A percentile compares a stretch with the other conserved stretches of the same genome.
Evolutionary conservation across 92 coral and sea anemone species (phyloP).

Genomic region (Heliopora coerulea): DNA sequence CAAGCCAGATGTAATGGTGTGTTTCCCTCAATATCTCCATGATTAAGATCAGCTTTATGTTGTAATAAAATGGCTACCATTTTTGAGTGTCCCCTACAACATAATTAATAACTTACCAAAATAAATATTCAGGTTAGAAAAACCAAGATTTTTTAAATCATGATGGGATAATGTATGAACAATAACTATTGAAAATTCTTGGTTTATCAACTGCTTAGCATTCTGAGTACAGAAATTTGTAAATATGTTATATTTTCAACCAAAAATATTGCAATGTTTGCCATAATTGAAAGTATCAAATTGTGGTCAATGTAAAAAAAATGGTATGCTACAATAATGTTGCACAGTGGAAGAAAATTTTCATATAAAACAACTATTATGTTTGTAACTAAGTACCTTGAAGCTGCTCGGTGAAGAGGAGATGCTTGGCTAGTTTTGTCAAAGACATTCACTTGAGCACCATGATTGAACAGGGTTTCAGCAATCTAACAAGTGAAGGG

Average conservation of each 20-base stretch:
- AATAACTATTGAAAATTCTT: no score
- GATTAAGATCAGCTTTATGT: conserved; percentile 61
- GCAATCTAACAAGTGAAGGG: conserved; percentile 61
- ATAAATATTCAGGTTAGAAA: no score
- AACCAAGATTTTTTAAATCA: no score
- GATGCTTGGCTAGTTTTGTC: conserved; percentile 83
- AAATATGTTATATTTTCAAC: no score
- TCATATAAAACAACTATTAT: not conserved
- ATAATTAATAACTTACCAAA: not conserved
- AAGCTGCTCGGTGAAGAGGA: conserved; percentile 94
- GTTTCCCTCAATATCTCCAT: conserved; percentile 87
- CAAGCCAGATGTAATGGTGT: conserved; percentile 96
- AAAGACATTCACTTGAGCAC: conserved; percentile 69
- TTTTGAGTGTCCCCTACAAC: conserved; percentile 75
- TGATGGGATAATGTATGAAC: no score
- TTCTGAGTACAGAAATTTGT: no score
- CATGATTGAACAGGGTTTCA: conserved; percentile 70
- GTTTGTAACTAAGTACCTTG: conserved; percentile 52
- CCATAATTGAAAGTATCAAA: no score
- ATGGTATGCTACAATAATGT: no score
- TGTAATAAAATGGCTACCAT: conserved; percentile 72
- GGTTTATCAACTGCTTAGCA: no score
- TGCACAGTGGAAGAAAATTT: no score
- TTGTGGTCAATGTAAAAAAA: no score
- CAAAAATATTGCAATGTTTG: no score